phyloP scores from a whole-genome alignment of 2,113 vertebrate genomes.

The Fukomys damarensis region DNA sequence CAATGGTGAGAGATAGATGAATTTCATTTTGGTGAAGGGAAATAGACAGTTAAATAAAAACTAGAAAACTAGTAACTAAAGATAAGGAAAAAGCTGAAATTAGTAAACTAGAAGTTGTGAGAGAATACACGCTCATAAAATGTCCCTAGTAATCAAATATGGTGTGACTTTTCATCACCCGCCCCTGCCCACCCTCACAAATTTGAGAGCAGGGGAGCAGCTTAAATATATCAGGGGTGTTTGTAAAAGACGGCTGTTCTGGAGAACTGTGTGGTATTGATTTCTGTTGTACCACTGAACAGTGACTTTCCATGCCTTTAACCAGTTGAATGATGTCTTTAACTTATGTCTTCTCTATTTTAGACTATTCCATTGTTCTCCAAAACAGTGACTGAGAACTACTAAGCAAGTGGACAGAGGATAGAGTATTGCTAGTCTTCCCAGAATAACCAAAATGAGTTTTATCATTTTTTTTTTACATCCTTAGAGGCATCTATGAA shows the following conservation, averaged over 20 bases:
- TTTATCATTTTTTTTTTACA: conserved; percentile 62
- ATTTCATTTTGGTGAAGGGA: background rate
- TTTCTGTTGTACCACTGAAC: conserved; percentile 47
- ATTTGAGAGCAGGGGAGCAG: background rate
- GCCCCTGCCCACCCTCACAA: background rate
- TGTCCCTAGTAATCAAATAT: background rate
- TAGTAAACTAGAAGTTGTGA: background rate
- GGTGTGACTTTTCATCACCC: background rate
- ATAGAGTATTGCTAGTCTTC: conserved; percentile 44
- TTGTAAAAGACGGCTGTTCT: conserved; percentile 15
- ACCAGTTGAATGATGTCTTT: background rate
- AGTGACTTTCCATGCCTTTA: conserved; percentile 32
- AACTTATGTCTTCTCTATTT: background rate
- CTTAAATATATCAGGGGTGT: background rate
- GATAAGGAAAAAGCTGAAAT: background rate
- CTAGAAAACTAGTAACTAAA: background rate
- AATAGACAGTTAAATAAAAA: conserved; percentile 14
- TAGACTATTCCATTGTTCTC: conserved; percentile 60
- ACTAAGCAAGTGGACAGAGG: conserved; percentile 58
- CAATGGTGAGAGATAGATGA: background rate
- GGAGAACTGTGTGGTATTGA: conserved; percentile 36
- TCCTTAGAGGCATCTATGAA: background rate
- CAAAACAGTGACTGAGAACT: conserved; percentile 72
- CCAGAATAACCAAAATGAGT: conserved; percentile 66
- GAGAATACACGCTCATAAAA: background rate